Evolutionary conservation across 2,113 vertebrate genomes (phyloP).

Genomic region (Plotosus lineatus): DNA sequence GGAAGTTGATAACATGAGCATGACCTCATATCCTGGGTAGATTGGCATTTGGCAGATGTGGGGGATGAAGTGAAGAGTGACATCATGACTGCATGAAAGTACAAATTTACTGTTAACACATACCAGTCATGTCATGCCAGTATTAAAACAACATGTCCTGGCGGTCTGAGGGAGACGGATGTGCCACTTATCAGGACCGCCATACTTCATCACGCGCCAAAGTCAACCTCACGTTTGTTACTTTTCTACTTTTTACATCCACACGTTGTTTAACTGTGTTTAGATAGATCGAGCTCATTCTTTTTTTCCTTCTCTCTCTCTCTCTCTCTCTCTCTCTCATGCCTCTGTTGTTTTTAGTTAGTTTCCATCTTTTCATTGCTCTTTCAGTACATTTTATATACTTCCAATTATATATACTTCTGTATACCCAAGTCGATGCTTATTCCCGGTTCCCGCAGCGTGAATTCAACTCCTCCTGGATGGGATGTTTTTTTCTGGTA

Average conservation of each 20-base stretch:
- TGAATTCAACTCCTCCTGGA: too few species aligned
- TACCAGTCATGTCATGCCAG: constrained; percentile 34
- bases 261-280: too few species aligned
- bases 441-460: too few species aligned
- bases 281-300: neutral
- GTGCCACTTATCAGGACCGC: constrained; percentile 19
- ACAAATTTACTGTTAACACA: constrained; percentile 39
- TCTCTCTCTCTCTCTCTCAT: neutral
- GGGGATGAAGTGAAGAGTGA: constrained; percentile 51
- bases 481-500: too few species aligned
- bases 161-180: constrained; percentile 20
- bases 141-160: neutral
- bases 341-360: too few species aligned
- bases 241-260: neutral
- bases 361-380: too few species aligned
- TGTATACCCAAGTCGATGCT: too few species aligned
- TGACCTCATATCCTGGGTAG: constrained; percentile 66
- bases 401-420: too few species aligned
- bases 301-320: neutral
- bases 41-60: constrained; percentile 48
- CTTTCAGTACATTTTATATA: neutral
- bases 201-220: constrained; percentile 5
- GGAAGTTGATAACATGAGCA: constrained; percentile 56
- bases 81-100: constrained; percentile 54
- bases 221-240: neutral